These are phyloP conservation scores for Sebastes nivosus DNA, from an alignment of 2,797 vertebrate species.

Conservation along the genomic window DNA sequence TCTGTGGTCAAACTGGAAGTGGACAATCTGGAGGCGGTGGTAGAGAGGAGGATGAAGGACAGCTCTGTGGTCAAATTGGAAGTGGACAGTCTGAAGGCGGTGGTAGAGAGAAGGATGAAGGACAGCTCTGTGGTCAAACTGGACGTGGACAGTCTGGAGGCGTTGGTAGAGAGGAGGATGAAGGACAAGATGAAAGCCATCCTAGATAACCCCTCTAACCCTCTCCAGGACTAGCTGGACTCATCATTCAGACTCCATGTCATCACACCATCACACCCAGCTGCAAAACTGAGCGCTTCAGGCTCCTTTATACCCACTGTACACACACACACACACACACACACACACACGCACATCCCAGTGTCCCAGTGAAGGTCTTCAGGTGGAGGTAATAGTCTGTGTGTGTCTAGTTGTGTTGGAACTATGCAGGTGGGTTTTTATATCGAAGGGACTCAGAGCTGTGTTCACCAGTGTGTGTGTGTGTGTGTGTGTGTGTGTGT, in stretches of 20 bases:
- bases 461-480: neutral
- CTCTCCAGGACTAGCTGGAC: neutral
- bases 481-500: neutral
- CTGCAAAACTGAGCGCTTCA: neutral
- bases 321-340: neutral
- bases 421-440: constrained; percentile 24
- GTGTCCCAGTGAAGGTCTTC: neutral
- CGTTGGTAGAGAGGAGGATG: too few species aligned
- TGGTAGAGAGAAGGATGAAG: too few species aligned
- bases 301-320: too few species aligned
- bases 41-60: too few species aligned
- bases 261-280: neutral
- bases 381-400: constrained; percentile 27
- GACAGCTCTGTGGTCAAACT: neutral
- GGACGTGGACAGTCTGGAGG: too few species aligned
- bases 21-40: too few species aligned
- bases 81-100: too few species aligned
- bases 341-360: neutral
- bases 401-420: constrained; percentile 6
- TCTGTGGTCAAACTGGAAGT: too few species aligned
- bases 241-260: too few species aligned
- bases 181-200: neutral
- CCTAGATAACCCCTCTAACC: neutral
- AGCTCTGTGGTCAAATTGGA: too few species aligned
- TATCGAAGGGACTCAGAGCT: constrained; percentile 37